Base-by-base conservation (phyloP, 2,888 invertebrate species). In the Crematogaster levior region DNA sequence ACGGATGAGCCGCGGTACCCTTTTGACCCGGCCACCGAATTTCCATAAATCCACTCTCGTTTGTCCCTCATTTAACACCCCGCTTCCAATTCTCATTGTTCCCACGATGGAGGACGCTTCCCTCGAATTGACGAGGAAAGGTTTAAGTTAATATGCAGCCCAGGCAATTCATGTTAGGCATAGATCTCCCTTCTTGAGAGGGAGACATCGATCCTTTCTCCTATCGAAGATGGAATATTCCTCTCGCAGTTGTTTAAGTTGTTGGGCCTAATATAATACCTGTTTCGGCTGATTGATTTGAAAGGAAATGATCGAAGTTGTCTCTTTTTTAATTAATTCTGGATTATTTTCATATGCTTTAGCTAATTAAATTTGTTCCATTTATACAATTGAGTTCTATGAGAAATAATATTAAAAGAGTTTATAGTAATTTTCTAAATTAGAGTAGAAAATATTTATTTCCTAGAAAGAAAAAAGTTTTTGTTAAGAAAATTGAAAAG, bases 21-120 rank as follows among this genome's bases (percentile, higher is more conserved):
- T 83, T 84, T 88, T 84, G 81, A 68, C 66, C 81, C 79, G 70
- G 60, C 85, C 88, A 77, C 68, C 86, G 58, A 89, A 89, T 89
- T 89, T 89, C 90, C 88, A 89, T 89, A 89, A 89, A 89, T 87
- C 88, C 75, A 89, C 89, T 82, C 68, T 70, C 24, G 37, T 1
- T n/a, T 4, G 21, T 30, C 18, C n/a, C 43, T 24, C 40, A 30
- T 56, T 61, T 75, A 81, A 61, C 80, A 21, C 58, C 80, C 27
- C 18, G 58, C 37, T 72, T 58, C 75, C 73, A 72, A 63, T 43
- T 12, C 37, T 66, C 60, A 46, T 70, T 68, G 51, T 60, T 81
- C 40, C 10, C 63, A 21, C 63, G 37, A 81, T 37, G 60, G 34
- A 82, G 51, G 27, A 70, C 30, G 27, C 40, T n/a, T n/a, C n/a